Evolutionary conservation across 2,797 vertebrate species (phyloP), one percentile per base, ranked within the genome.

Genomic region (Philypnodon macrostomus): DNA sequence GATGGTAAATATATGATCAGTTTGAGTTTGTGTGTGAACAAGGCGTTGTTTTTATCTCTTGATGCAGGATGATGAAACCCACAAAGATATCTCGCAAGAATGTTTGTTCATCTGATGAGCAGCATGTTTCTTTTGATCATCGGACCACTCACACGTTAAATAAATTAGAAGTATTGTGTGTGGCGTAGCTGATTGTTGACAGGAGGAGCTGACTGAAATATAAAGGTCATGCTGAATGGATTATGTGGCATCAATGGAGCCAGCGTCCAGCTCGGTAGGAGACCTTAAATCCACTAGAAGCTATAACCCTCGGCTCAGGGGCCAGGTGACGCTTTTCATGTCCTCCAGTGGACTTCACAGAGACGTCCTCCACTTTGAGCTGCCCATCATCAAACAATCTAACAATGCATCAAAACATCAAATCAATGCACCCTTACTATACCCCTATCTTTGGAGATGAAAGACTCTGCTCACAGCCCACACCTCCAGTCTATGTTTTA

Each of bases 401-500:
- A 94, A 96, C 92, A 92, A 92, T 93, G 92, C 92, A 91, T 94
- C 91, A 93, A 91, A 94, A 95, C 92, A 94, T 92, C 80, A 93
- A 92, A 93, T 93, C 92, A 92, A 91, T 92, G 90, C 92, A 83
- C 89, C 89, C 63, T 74, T 79, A 83, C 80, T 49, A 41, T 84
- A 89, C 87, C 88, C 87, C 90, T 90, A 87, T 90, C 88, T 84
- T 67, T 87, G 62, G 83, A 94, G 90, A 94, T 95, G 89, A 96
- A 94, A 93, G 93, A 87, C 46, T n/a, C 26, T 23, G 14, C 16
- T 1, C 33, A 12, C 27, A 27, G 55, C 48, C 51, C 21, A 3
- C 45, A 67, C 18, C 12, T 34, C 41, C 12, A 21, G 49, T 60
- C 35, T 51, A 23, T 37, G 31, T 36, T 44, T 53, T 46, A 40